Conservation (phyloP, 2,113 vertebrate genomes). For the Ptilonorhynchus violaceus region DNA sequence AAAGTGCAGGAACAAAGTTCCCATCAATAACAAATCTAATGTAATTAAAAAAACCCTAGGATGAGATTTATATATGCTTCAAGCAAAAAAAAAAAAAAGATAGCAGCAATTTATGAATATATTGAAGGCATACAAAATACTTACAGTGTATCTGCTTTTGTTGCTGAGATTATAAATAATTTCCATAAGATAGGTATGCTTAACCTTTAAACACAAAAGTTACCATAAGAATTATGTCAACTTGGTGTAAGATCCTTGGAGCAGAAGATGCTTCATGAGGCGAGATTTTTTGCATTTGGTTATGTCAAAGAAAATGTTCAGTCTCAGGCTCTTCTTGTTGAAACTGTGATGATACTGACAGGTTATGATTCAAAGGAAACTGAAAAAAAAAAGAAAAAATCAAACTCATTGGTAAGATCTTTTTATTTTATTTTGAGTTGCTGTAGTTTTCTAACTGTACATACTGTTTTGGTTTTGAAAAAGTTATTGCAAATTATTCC, state of each 20-base stretch:
- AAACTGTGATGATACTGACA: background rate
- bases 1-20: background rate
- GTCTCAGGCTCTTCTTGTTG: background rate
- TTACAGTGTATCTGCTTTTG: conserved; percentile 7
- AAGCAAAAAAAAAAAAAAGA: background rate
- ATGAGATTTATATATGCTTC: background rate
- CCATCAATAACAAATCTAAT: conserved; percentile 16
- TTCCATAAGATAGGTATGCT: conserved; percentile 25
- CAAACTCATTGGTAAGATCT: background rate
- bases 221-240: background rate
- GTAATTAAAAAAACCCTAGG: conserved; percentile 10
- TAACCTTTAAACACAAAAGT: conserved; percentile 48
- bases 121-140: background rate
- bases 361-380: background rate
- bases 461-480: background rate
- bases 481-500: background rate
- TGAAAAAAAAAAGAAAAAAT: background rate
- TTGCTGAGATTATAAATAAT: conserved; percentile 9
- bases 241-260: background rate
- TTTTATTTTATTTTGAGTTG: background rate
- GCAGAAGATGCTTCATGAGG: conserved; percentile 12
- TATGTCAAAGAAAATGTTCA: conserved; percentile 60
- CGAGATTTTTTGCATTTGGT: background rate
- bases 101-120: background rate
- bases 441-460: background rate